These are phyloP conservation scores for Shinisaurus crocodilurus DNA, from an alignment of 2,113 vertebrate genomes.

Conservation along the genomic window DNA sequence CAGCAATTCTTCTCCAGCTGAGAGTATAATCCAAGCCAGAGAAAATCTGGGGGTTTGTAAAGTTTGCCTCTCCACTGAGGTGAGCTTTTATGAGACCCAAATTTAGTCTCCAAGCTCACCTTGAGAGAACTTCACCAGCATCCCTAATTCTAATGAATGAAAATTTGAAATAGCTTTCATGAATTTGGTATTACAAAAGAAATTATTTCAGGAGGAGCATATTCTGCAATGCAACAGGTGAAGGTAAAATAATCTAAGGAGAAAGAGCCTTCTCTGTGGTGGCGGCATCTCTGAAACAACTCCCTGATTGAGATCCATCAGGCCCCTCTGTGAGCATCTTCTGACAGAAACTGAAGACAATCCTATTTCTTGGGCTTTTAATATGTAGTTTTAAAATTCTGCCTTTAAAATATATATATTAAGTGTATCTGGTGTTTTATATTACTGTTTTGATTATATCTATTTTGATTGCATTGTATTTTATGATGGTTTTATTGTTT, in stretches of 20 bases:
- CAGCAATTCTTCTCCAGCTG: not conserved
- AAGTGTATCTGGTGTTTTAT: not conserved
- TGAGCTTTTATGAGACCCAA: not conserved
- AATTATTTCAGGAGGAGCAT: not conserved
- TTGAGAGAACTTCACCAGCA: conserved; percentile 11
- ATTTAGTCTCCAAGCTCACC: not conserved
- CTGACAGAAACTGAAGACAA: too few relatives aligned
- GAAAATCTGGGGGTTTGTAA: not conserved
- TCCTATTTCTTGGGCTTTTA: too few relatives aligned
- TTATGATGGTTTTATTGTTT: not conserved
- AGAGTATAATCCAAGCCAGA: not conserved
- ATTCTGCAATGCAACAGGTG: conserved; percentile 5
- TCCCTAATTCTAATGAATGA: not conserved
- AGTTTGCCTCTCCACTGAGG: not conserved
- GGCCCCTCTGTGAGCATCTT: too few relatives aligned
- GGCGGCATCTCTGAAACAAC: too few relatives aligned
- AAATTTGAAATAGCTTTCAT: not conserved
- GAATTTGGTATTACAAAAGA: accelerated
- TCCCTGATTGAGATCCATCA: too few relatives aligned
- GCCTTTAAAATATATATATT: too few relatives aligned
- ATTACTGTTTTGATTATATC: not conserved
- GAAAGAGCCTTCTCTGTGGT: too few relatives aligned
- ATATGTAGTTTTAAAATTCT: too few relatives aligned
- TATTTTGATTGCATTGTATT: not conserved
- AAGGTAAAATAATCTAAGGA: not conserved